Conservation (phyloP, 2,113 vertebrate genomes). For the Cranoglanis bouderius region DNA sequence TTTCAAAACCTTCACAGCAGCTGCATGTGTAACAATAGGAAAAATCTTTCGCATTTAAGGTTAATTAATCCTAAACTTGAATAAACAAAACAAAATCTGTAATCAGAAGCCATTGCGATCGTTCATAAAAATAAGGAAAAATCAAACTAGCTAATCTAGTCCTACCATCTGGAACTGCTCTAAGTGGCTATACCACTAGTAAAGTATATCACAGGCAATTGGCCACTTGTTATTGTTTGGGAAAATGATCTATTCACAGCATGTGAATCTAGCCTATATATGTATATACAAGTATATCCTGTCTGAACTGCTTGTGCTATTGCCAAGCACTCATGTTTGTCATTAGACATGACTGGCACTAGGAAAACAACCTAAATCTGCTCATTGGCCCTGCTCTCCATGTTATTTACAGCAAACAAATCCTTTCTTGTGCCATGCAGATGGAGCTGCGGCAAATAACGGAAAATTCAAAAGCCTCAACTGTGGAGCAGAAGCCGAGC, state of each 20-base stretch:
- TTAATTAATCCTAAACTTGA: constrained; percentile 45
- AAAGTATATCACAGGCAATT: constrained; percentile 20
- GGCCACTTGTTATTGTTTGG: constrained; percentile 30
- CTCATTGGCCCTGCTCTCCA: constrained; percentile 13
- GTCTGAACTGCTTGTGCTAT: constrained; percentile 1
- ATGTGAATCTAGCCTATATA: neutral
- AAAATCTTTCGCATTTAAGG: constrained; percentile 31
- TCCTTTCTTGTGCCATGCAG: constrained; percentile 1
- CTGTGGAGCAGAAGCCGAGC: neutral
- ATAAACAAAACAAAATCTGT: constrained; percentile 29
- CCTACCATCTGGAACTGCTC: constrained; percentile 24
- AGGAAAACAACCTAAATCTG: constrained; percentile 17
- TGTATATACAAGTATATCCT: neutral
- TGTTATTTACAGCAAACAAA: constrained; percentile 46
- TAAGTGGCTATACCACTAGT: neutral
- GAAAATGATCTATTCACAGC: constrained; percentile 17
- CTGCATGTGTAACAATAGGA: constrained; percentile 25
- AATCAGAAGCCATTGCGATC: neutral
- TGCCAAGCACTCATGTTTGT: constrained; percentile 31
- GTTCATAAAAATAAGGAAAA: constrained; percentile 30
- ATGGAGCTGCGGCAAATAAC: neutral
- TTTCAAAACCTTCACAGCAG: constrained; percentile 19
- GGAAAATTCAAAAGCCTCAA: constrained; percentile 9
- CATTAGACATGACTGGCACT: constrained; percentile 27
- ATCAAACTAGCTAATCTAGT: neutral